phyloP scores from a whole-genome alignment of 2,888 invertebrate genomes.

The Nesidiocoris tenuis region DNA sequence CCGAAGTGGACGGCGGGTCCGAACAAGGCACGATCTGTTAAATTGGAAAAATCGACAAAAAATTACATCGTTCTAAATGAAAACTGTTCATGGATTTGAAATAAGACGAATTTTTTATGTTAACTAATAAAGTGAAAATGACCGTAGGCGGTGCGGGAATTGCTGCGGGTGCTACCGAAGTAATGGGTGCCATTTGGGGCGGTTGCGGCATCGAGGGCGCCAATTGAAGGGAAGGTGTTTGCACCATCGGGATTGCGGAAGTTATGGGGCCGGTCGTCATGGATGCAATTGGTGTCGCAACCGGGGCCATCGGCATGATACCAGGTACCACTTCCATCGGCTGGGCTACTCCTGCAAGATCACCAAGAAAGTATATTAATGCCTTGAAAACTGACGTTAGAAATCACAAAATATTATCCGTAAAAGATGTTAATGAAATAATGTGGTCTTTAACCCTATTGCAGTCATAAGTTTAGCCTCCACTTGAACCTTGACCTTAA shows the following conservation, averaged over 20 bases:
- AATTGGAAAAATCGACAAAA: no score
- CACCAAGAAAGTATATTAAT: background rate
- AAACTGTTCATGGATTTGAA: no score
- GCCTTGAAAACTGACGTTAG: background rate
- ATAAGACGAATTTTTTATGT: no score
- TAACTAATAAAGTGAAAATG: no score
- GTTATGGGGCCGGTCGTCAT: no score
- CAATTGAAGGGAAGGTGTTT: background rate
- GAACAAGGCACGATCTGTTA: background rate
- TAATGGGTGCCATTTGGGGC: background rate
- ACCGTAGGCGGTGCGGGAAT: background rate
- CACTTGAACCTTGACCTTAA: no score
- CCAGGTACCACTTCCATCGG: conserved; percentile 28
- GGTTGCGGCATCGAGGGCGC: background rate
- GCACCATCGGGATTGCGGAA: conserved; percentile 1
- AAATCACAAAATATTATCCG: background rate
- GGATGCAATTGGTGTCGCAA: conserved; percentile 2
- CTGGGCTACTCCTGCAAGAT: conserved; percentile 4
- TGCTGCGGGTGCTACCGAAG: background rate
- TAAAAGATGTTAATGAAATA: background rate
- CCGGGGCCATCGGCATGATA: conserved; percentile 17
- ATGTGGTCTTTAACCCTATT: no score
- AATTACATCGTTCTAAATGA: no score
- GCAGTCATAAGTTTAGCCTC: no score
- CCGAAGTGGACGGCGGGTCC: background rate